phyloP scores from a whole-genome alignment of 2,888 invertebrate species.

The Drosophila putrida region DNA sequence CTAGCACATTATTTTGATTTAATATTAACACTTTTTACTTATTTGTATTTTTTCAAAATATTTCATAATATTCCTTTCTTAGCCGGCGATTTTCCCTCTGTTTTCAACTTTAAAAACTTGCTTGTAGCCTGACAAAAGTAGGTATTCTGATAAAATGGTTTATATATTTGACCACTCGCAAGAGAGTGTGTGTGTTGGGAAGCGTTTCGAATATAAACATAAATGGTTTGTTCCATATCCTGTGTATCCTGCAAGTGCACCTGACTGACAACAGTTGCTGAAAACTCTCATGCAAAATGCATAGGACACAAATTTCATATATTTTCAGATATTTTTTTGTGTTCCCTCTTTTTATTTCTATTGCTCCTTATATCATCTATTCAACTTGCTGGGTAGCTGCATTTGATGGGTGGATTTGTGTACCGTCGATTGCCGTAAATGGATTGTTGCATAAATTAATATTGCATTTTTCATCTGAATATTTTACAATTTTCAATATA shows the following conservation, averaged over 20 bases:
- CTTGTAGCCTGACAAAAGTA: neutral
- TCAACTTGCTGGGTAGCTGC: slow-evolving; percentile 44
- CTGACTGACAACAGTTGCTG: slow-evolving; percentile 67
- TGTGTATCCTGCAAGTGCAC: slow-evolving; percentile 30
- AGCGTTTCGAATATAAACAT: slow-evolving; percentile 7
- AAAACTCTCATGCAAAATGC: slow-evolving; percentile 65
- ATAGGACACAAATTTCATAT: slow-evolving; percentile 51
- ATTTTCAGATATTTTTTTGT: slow-evolving; percentile 38
- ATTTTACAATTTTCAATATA: slow-evolving; percentile 23
- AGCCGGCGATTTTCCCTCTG: neutral
- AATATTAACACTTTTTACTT: too few relatives aligned
- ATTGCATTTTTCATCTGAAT: slow-evolving; percentile 54
- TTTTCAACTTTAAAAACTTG: neutral
- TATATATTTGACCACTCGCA: neutral
- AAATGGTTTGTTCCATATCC: slow-evolving; percentile 10
- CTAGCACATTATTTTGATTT: too few relatives aligned
- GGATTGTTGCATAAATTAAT: slow-evolving; percentile 69
- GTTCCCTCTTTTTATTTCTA: slow-evolving; percentile 4
- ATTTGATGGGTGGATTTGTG: slow-evolving; percentile 63
- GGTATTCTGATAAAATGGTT: neutral
- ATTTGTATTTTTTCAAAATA: too few relatives aligned
- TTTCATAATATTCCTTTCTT: neutral
- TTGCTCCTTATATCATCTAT: slow-evolving; percentile 1
- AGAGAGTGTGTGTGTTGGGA: neutral
- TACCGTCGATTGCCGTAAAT: slow-evolving; percentile 47